phyloP scores from a whole-genome alignment of 2,888 invertebrate species.

The Ochropleura leucogaster region DNA sequence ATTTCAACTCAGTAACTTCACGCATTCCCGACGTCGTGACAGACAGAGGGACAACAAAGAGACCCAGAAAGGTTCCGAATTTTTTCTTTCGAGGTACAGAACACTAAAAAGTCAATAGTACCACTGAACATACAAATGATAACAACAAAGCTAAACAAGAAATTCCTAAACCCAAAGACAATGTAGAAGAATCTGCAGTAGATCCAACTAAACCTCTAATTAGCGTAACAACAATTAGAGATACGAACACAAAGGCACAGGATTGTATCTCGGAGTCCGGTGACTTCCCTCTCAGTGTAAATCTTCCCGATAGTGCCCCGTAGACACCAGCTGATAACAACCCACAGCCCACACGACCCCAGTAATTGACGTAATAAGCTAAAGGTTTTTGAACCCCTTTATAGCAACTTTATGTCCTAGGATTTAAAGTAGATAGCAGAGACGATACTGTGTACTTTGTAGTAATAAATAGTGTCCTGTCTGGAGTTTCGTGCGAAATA shows the following conservation, averaged over 20 bases:
- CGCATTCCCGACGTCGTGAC: no score
- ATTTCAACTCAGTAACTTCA: no score
- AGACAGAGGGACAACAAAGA: no score
- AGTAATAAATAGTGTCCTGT: conserved; percentile 51
- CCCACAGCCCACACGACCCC: conserved; percentile 76
- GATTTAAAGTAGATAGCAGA: conserved; percentile 75
- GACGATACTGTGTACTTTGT: conserved; percentile 69
- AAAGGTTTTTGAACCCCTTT: conserved; percentile 75
- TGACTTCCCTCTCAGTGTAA: conserved; percentile 79
- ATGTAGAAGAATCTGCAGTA: conserved; percentile 36
- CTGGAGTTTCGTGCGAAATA: conserved; percentile 43
- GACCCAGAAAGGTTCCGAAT: no score
- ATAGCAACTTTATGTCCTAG: conserved; percentile 71
- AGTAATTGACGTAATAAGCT: conserved; percentile 87
- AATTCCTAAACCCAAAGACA: conserved; percentile 28
- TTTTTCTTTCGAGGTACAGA: no score
- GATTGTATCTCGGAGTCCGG: conserved; percentile 66
- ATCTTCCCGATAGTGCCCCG: conserved; percentile 82
- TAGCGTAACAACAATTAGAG: conserved; percentile 74
- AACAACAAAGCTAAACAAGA: not conserved
- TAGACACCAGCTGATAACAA: conserved; percentile 80
- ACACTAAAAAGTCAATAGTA: not conserved
- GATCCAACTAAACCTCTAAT: conserved; percentile 61
- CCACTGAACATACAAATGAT: not conserved
- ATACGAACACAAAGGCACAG: conserved; percentile 71